Base-by-base conservation (phyloP, 2,888 invertebrate genomes). In the Crioceris asparagi region DNA sequence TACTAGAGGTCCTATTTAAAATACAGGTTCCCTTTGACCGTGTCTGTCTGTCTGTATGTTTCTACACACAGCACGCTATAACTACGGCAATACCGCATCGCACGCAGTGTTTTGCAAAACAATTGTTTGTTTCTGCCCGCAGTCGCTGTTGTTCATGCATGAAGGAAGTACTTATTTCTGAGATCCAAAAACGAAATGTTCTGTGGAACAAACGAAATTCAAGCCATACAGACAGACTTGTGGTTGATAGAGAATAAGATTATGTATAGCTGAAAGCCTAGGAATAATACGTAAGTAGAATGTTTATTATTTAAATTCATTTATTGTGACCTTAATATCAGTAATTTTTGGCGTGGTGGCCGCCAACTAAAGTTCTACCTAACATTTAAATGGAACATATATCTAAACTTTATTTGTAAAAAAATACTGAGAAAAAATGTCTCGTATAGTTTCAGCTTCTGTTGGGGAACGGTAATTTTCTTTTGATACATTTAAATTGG, bases 351-450 rank as follows among this genome's bases (percentile, higher is more conserved):
- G n/a, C n/a, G n/a, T n/a, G n/a, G n/a, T n/a, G n/a, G 16, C 16
- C 12, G 18, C 17, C 17, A 17, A 32, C 17, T 11, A 17, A 17
- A 17, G 12, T 17, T 18, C 17, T 32, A 32, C 32, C 17, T 17
- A 17, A 32, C 12, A 32, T 17, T 32, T 17, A 32, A 32, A 32
- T n/a, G n/a, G n/a, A n/a, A n/a, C n/a, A n/a, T n/a, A n/a, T n/a
- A n/a, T n/a, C n/a, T 25, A 34, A 25, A 25, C 16, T 25, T 34
- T 34, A 8, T 34, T 26, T 25, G 15, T 10, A 10, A 4, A 15
- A 26, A 34, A 34, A 26, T 34, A 34, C n/a, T 34, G 25, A 16
- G n/a, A 25, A 25, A 34, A 34, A 4, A 26, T 34, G 16, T 34
- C 16, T 25, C 34, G 11, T 8, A 34, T n/a, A 23, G 12, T 23